Percentiles rank a stretch among this genome's conserved stretches.
phyloP scores from a whole-genome alignment of 2,113 vertebrate genomes.

The Falco punctatus region DNA sequence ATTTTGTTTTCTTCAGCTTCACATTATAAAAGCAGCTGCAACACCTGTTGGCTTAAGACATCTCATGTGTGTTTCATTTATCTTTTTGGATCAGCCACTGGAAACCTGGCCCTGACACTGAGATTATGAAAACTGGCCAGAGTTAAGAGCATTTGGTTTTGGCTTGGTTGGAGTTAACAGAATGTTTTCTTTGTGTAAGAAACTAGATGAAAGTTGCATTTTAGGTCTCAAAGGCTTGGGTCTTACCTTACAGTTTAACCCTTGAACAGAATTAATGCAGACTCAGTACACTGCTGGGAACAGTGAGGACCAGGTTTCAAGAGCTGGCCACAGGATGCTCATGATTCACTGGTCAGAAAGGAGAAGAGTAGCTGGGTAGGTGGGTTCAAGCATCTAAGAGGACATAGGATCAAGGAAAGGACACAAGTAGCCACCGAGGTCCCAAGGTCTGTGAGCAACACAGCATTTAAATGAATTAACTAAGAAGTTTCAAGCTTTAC shows the following conservation, averaged over 20 bases:
- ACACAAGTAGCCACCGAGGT: background rate
- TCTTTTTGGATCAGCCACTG: conserved; percentile 11
- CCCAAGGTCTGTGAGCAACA: background rate
- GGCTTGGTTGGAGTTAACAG: conserved; percentile 3
- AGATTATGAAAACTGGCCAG: conserved; percentile 19
- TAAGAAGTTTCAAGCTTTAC: background rate
- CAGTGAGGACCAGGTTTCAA: background rate
- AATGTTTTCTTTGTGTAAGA: conserved; percentile 37
- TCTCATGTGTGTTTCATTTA: conserved; percentile 28
- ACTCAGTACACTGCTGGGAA: background rate
- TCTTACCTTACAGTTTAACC: conserved; percentile 19
- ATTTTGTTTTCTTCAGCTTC: conserved; percentile 21
- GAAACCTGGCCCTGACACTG: conserved; percentile 8
- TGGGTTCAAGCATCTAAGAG: background rate
- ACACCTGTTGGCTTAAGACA: conserved; percentile 41
- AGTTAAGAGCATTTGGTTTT: conserved; percentile 23
- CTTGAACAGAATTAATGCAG: background rate
- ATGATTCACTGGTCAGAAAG: background rate
- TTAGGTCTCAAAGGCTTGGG: background rate
- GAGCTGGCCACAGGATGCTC: fast-evolving
- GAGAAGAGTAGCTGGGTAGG: background rate
- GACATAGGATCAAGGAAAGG: background rate
- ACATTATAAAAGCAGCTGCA: background rate
- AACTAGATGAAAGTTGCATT: conserved; percentile 30
- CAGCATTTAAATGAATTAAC: background rate